Base-by-base conservation (phyloP, 2,113 vertebrate species). In the Paedocypris sp. region DNA sequence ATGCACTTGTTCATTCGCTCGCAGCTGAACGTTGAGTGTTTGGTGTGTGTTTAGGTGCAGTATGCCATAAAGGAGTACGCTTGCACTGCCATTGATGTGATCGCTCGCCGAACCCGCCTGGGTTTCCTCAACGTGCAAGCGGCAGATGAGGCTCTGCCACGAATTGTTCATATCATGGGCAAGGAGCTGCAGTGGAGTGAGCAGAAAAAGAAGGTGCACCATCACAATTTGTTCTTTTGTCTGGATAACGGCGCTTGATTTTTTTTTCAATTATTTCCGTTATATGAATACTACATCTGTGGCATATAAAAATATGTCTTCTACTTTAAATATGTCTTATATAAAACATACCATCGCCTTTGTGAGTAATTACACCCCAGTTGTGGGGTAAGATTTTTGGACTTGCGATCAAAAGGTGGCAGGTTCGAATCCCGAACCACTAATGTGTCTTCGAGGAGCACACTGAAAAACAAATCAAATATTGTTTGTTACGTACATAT, bases 121-220 rank as follows among this genome's bases (percentile, higher is more conserved):
- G 92, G 93, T 5, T 99, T 98, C 67, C 77, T 98, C 12, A 97
- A 99, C 2, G 94, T 99, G 32, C 94, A 98, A 83, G 95, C 95
- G 0, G 95, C 95, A 0, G 92, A 98, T 13, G 95, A 99, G 68
- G 93, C 94, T 0, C 82, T 98, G 6, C 95, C 95, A 0, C 81
- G 88, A 10, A 89, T 99, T 5, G 85, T 98, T 13, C 90, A 97
- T 29, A 86, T 99, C 67, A 96, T 99, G 94, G 94, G 66, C 12
- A 91, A 88, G 51, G 87, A 95, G 70, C 81, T 99, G 47, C 79
- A 79, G 74, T 99, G 95, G 95, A 84, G 75, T 0, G 89, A 94
- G 29, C 78, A 87, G 73, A 86, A 75, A 60, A 92, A 82, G 64
- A 82, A 88, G 84, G 95, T 96, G 81, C 15, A 51, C 35, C 2